A percentile compares a stretch with the other conserved stretches of the same genome.
phyloP scores from a whole-genome alignment of 2,797 vertebrate species.

The Basileuterus tristriatus region DNA sequence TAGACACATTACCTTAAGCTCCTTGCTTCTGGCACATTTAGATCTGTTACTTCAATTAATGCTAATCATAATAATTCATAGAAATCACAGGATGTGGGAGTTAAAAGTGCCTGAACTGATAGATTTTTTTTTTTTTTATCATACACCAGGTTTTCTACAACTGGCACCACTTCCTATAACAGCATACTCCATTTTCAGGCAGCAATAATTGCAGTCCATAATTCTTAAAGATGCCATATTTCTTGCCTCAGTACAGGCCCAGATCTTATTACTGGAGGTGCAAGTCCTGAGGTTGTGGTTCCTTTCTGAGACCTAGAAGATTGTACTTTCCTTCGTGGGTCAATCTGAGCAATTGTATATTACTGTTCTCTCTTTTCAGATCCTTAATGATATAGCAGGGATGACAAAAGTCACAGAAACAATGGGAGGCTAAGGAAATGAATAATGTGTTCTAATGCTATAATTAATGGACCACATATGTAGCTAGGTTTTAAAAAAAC shows the following conservation, averaged over 20 bases:
- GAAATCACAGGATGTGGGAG: constrained; percentile 2
- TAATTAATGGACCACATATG: background rate
- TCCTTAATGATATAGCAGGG: background rate
- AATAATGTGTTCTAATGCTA: background rate
- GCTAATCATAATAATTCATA: constrained; percentile 8
- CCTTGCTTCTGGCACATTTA: background rate
- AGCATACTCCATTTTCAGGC: background rate
- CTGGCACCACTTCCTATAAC: background rate
- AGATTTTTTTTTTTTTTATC: background rate
- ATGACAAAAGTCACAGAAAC: background rate
- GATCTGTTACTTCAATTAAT: constrained; percentile 31
- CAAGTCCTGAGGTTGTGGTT: background rate
- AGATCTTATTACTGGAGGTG: background rate
- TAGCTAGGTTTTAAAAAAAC: background rate
- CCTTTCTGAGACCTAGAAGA: background rate
- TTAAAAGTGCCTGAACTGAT: background rate
- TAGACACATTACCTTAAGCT: background rate
- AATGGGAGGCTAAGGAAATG: background rate
- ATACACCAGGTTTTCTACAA: background rate
- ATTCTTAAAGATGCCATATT: background rate
- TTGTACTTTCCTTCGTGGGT: background rate
- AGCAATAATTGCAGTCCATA: constrained; percentile 3
- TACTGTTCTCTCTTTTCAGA: background rate
- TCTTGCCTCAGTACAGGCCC: background rate
- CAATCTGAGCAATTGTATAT: background rate